A percentile compares a stretch with the other conserved stretches of the same genome.
Conservation (phyloP, 2,888 invertebrate genomes). For the Andrena bicolor region DNA sequence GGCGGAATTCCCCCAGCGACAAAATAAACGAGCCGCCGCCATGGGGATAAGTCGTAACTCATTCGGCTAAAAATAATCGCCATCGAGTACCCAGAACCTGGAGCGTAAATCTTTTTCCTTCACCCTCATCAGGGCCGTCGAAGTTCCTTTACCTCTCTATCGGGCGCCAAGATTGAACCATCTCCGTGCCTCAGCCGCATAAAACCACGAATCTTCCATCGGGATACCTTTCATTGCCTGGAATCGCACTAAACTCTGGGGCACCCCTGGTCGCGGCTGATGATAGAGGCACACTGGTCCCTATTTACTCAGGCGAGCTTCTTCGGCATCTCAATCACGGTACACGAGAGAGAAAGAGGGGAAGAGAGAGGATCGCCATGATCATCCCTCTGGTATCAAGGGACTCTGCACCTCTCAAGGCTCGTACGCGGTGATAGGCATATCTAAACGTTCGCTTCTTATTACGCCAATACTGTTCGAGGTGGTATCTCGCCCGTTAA, state of each 20-base stretch:
- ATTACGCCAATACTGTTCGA: background rate
- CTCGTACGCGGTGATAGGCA: background rate
- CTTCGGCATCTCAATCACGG: too few relatives aligned
- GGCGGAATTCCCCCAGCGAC: slow-evolving; percentile 63
- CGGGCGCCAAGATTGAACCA: slow-evolving; percentile 18
- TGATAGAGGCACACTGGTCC: background rate
- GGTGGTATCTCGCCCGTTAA: background rate
- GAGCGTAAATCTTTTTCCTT: slow-evolving; percentile 36
- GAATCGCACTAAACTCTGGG: background rate
- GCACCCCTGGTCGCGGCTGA: background rate
- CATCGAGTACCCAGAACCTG: slow-evolving; percentile 28
- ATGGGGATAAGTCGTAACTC: slow-evolving; percentile 76
- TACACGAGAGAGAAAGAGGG: too few relatives aligned
- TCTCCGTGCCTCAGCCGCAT: too few relatives aligned
- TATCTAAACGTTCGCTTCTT: background rate
- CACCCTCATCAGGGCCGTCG: background rate
- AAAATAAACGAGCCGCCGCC: slow-evolving; percentile 70
- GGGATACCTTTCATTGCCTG: background rate
- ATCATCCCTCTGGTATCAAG: too few relatives aligned
- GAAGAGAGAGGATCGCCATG: too few relatives aligned
- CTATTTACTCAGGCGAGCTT: background rate
- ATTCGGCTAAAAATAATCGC: slow-evolving; percentile 68
- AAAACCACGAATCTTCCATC: background rate
- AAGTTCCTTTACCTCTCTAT: background rate
- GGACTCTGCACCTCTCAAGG: background rate